phyloP scores from a whole-genome alignment of 2,113 vertebrate species.

The Tachysurus vachellii region DNA sequence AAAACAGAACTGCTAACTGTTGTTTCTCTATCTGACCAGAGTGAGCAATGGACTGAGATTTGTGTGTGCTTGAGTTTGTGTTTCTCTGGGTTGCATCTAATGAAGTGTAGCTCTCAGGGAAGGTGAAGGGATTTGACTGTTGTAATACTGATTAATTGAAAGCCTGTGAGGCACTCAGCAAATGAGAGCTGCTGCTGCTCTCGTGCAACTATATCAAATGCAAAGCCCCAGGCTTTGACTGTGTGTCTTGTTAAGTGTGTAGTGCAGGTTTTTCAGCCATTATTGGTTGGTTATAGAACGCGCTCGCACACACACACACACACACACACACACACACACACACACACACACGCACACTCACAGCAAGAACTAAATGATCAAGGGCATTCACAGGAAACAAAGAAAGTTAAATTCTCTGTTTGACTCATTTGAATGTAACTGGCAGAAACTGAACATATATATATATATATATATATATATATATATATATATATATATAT shows the following conservation, averaged over 20 bases:
- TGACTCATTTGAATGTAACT: not conserved
- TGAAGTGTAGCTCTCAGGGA: slow-evolving; percentile 1
- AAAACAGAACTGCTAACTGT: not conserved
- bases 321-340: not conserved
- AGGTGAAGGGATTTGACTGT: slow-evolving; percentile 15
- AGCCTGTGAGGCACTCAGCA: slow-evolving; percentile 26
- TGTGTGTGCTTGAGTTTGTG: not conserved
- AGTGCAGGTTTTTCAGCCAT: not conserved
- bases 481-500: too few species aligned
- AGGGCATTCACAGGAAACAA: not conserved
- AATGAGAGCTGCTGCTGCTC: slow-evolving; percentile 6
- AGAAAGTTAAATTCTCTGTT: not conserved
- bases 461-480: too few species aligned
- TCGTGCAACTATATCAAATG: not conserved
- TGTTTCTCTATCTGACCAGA: not conserved
- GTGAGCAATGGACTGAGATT: not conserved
- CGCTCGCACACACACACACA: not conserved
- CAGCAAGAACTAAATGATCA: not conserved
- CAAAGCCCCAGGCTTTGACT: not conserved
- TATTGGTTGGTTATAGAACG: not conserved
- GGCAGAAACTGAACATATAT: not conserved
- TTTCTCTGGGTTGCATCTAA: not conserved
- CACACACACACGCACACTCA: not conserved
- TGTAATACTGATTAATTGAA: slow-evolving; percentile 37
- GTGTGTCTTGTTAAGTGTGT: not conserved